phyloP scores from a whole-genome alignment of 1,140 invertebrate species.

The Monomorium pharaonis region DNA sequence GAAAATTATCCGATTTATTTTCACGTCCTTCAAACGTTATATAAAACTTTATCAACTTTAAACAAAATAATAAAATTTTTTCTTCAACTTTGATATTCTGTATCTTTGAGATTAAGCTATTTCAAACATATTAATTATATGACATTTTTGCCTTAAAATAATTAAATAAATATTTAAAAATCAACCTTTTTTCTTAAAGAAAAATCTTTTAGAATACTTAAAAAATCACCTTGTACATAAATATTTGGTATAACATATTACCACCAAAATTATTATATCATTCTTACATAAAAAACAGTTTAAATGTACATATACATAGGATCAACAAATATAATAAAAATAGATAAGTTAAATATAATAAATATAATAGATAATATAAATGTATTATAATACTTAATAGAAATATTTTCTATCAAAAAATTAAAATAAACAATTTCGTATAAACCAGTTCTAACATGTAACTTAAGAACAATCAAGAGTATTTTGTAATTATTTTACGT shows the following conservation, averaged over 20 bases:
- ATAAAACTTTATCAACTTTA: too few species aligned
- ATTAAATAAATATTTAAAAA: too few species aligned
- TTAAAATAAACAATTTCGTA: background rate
- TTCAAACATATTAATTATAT: too few species aligned
- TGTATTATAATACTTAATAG: background rate
- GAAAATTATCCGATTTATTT: too few species aligned
- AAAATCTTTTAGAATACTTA: too few species aligned
- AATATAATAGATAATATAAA: conserved; percentile 6
- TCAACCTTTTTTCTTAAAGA: too few species aligned
- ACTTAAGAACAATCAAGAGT: conserved; percentile 56
- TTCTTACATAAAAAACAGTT: conserved; percentile 17
- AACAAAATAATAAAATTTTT: too few species aligned
- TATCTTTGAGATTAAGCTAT: too few species aligned
- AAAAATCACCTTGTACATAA: background rate
- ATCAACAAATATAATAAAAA: conserved; percentile 39
- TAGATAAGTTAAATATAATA: conserved; percentile 12
- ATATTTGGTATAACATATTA: conserved; percentile 18
- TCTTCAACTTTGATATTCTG: too few species aligned
- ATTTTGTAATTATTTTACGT: conserved; percentile 61
- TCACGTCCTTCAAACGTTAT: too few species aligned
- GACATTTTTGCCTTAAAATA: too few species aligned
- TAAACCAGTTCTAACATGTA: conserved; percentile 39
- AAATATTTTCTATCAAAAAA: background rate
- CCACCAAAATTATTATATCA: conserved; percentile 5
- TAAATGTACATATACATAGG: conserved; percentile 16